phyloP scores from a whole-genome alignment of 2,113 vertebrate genomes.

The Rana temporaria region DNA sequence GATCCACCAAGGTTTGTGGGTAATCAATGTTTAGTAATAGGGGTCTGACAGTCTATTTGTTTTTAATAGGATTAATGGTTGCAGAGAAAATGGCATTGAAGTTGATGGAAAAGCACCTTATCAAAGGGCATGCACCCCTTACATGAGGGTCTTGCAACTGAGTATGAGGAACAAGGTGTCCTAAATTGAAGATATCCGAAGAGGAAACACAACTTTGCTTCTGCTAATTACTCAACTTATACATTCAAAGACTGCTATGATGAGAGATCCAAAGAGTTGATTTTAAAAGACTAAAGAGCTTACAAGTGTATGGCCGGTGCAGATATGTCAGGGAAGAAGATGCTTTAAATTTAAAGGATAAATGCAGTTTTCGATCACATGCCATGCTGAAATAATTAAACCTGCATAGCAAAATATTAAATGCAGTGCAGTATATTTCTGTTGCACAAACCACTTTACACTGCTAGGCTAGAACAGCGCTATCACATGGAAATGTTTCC shows the following conservation, averaged over 20 bases:
- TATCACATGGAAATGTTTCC: too few relatives aligned
- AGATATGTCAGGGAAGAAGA: background rate
- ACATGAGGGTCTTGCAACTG: conserved; percentile 87
- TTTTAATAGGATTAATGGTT: background rate
- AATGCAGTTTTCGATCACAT: too few relatives aligned
- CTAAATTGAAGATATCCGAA: conserved; percentile 3
- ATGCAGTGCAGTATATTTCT: too few relatives aligned
- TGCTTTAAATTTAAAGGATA: too few relatives aligned
- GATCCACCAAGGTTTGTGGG: too few relatives aligned
- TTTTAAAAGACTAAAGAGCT: background rate
- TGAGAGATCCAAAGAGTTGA: background rate
- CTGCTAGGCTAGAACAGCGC: too few relatives aligned
- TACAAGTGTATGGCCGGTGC: background rate
- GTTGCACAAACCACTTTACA: too few relatives aligned
- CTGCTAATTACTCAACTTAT: background rate
- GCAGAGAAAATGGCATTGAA: background rate
- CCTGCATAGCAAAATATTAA: too few relatives aligned
- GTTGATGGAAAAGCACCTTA: conserved; percentile 50
- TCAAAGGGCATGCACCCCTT: conserved; percentile 78
- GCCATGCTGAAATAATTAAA: too few relatives aligned
- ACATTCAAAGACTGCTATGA: background rate
- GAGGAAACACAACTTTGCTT: conserved; percentile 3
- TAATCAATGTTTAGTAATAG: too few relatives aligned
- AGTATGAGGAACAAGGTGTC: conserved; percentile 67
- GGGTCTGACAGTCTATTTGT: background rate